Conservation (phyloP, 2,888 invertebrate genomes). For the Polia nebulosa region DNA sequence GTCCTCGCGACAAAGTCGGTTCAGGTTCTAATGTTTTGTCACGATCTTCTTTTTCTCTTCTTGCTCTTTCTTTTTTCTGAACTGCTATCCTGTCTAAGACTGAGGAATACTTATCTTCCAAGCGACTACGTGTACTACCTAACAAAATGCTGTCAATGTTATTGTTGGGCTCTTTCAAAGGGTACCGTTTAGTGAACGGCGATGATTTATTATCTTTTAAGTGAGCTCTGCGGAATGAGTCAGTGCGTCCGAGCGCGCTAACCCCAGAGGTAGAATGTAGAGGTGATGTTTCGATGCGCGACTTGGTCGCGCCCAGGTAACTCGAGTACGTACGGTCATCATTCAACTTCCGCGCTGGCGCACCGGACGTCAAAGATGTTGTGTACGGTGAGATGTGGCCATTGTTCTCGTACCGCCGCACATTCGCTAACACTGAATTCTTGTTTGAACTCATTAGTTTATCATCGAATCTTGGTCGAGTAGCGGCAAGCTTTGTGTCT, state of each 20-base stretch:
- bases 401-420: constrained; percentile 86
- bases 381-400: constrained; percentile 85
- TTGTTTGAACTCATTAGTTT: constrained; percentile 82
- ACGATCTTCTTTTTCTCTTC: constrained; percentile 89
- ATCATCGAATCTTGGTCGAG: constrained; percentile 85
- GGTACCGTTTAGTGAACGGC: constrained; percentile 85
- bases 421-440: constrained; percentile 81
- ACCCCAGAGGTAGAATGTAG: constrained; percentile 82
- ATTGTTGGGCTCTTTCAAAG: constrained; percentile 88
- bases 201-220: constrained; percentile 87
- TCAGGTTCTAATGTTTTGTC: constrained; percentile 94
- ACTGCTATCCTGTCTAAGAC: constrained; percentile 93
- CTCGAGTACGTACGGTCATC: constrained; percentile 85
- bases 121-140: constrained; percentile 92
- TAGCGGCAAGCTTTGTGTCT: constrained; percentile 79
- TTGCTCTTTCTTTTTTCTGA: constrained; percentile 90
- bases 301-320: constrained; percentile 83
- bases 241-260: constrained; percentile 84
- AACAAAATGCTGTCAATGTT: constrained; percentile 84
- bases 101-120: constrained; percentile 95
- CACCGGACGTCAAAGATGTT: constrained; percentile 79
- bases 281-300: constrained; percentile 85
- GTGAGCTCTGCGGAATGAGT: constrained; percentile 88
- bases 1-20: constrained; percentile 82
- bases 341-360: constrained; percentile 79